Evolutionary conservation across 1,140 invertebrate genomes (phyloP).

Genomic region (Tribolium castaneum): DNA sequence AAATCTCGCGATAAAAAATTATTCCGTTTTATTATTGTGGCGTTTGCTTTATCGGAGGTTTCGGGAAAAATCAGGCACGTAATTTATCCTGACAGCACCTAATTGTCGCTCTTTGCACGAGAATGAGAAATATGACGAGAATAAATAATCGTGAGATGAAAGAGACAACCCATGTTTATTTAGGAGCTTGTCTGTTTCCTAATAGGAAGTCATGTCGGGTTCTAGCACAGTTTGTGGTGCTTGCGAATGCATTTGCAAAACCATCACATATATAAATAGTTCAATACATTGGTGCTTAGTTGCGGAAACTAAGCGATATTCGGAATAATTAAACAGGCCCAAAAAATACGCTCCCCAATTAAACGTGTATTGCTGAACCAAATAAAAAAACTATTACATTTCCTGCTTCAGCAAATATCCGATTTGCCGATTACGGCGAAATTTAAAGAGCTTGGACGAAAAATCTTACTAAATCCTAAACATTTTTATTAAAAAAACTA

Average conservation of each 20-base stretch:
- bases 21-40: not conserved
- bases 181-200: not conserved
- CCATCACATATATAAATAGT: not conserved
- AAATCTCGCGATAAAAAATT: constrained; percentile 1
- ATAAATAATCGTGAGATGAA: not conserved
- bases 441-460: too few relatives aligned
- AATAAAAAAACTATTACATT: not conserved
- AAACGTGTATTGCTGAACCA: not conserved
- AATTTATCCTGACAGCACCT: constrained; percentile 14
- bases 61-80: not conserved
- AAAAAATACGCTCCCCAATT: too few relatives aligned
- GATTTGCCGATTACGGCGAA: too few relatives aligned
- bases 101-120: not conserved
- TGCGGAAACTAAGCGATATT: not conserved
- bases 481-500: too few relatives aligned
- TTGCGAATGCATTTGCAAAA: not conserved
- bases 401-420: too few relatives aligned
- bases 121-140: not conserved
- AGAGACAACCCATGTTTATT: too few relatives aligned
- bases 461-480: too few relatives aligned
- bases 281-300: not conserved
- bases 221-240: not conserved
- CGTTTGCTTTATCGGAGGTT: not conserved
- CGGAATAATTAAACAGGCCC: too few relatives aligned
- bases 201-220: not conserved